Evolutionary conservation across 2,113 vertebrate genomes (phyloP), one percentile per base, ranked within the genome.

Genomic region (Nicator chloris): DNA sequence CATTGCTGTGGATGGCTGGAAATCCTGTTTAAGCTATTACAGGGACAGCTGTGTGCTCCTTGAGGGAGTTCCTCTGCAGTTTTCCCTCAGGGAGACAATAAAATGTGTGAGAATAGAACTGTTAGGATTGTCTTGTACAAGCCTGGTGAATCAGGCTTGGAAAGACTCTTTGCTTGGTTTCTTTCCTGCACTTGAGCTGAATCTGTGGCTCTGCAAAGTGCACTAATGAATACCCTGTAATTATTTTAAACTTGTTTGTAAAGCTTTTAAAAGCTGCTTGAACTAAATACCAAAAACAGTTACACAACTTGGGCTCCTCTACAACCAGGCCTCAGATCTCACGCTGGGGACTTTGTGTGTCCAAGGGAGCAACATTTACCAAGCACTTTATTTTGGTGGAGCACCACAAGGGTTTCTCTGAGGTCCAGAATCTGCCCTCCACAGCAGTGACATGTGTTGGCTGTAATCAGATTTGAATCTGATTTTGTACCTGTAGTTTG

Each of bases 221-320:
- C 51, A 22, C 44, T 83, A 75, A 78, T 83, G 56, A 80, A 84
- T 71, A 69, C 37, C 28, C 31, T 78, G 56, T 66, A 22, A 68
- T 88, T 86, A 80, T 63, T 83, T 83, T 80, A 54, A 83, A 66
- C 35, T 82, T 68, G 13, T 8, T 70, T 60, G 31, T 91, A 37
- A 82, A 60, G 54, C 54, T 92, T 82, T 88, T 70, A 11, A 83
- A 92, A 96, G 86, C 72, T 94, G 54, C 63, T 94, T 96, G 83
- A 78, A 78, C 72, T 88, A 47, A 94, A 81, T 70, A 54, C 45
- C 24, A n/a, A 47, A 61, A 82, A 4, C 10, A 9, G 35, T 91
- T 93, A 71, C 3, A 15, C 56, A 91, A 47, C 24, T 16, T 13
- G 1, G 33, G 18, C 45, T 85, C 9, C 53, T 85, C 56, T 39